Evolutionary conservation across 1,140 invertebrate species (phyloP), one percentile per base, ranked within the genome.

Genomic region (Magallana angulata): DNA sequence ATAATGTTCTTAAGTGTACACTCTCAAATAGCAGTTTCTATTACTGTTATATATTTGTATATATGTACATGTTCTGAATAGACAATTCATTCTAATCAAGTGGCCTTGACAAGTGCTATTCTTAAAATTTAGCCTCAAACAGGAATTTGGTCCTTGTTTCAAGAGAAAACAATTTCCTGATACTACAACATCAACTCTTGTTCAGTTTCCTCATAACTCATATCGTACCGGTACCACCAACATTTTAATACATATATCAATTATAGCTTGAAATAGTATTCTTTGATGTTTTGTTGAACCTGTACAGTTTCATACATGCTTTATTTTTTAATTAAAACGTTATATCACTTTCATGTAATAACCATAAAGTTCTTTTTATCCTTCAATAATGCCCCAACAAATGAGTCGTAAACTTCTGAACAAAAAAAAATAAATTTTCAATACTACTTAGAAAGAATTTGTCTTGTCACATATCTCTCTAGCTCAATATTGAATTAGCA

Each of bases 131-230:
- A 9, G 68, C 68, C 8, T 76, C 68, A 76, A 76, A 36, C 68
- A 76, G 68, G 68, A 76, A 36, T 76, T 30, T 5, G 12, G 68
- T 30, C 68, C 68, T 76, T 76, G 68, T 30, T 30, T 76, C 24
- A 76, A 76, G 68, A 11, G 68, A 76, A 24, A 76, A 76, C 68
- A 76, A 76, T 76, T 76, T 76, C 68, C 68, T 76, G 68, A 76
- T 30, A 76, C 5, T 30, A 62, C 30, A 11, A 30, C 7, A 76
- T 76, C 30, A 4, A 30, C 18, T 76, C 9, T 18, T 76, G 68
- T 76, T 76, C 30, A 30, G 36, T 76, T 76, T 76, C 68, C 68
- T 76, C 24, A 24, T 76, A 76, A 36, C 36, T 76, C 7, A 12
- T 12, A 8, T 3, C 11, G 24, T 30, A 30, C 24, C 18, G 36